Evolutionary conservation across 2,888 invertebrate genomes (phyloP).

Genomic region (Acleris laterana): DNA sequence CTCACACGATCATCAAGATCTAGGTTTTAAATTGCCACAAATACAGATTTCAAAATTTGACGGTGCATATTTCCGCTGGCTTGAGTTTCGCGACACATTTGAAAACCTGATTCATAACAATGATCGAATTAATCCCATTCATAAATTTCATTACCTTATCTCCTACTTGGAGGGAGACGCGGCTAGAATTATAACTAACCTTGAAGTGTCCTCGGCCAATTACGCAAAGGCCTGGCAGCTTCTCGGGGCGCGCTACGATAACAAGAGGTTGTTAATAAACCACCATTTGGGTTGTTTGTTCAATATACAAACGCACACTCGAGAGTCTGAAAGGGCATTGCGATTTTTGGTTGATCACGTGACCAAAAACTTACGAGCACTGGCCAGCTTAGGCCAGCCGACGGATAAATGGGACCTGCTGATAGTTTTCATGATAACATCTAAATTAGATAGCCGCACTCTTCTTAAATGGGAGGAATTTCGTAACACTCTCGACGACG

Average conservation of each 20-base stretch:
- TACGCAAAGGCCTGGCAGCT: too few relatives aligned
- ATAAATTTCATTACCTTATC: conserved; percentile 7
- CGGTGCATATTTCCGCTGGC: conserved; percentile 43
- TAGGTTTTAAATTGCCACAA: conserved; percentile 40
- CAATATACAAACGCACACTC: conserved; percentile 33
- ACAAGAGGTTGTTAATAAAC: conserved; percentile 38
- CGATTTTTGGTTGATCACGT: conserved; percentile 42
- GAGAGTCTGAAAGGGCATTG: conserved; percentile 39
- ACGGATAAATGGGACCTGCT: conserved; percentile 39
- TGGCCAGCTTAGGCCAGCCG: conserved; percentile 40
- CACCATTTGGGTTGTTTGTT: conserved; percentile 41
- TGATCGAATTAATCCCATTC: conserved; percentile 35
- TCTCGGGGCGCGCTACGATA: conserved; percentile 38
- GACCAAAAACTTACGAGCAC: conserved; percentile 42
- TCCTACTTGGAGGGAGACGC: conserved; percentile 43
- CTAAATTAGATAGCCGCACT: conserved; percentile 40
- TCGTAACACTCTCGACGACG: conserved; percentile 20
- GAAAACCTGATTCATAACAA: conserved; percentile 44
- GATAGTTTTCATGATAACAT: conserved; percentile 38
- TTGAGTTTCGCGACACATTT: conserved; percentile 44
- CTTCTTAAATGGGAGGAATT: conserved; percentile 31
- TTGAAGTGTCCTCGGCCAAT: conserved; percentile 36
- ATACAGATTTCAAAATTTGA: conserved; percentile 34
- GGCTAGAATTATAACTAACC: conserved; percentile 38
- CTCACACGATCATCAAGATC: conserved; percentile 27